These are phyloP conservation scores for Tetragonula carbonaria DNA, from an alignment of 2,888 invertebrate genomes.

Conservation along the genomic window DNA sequence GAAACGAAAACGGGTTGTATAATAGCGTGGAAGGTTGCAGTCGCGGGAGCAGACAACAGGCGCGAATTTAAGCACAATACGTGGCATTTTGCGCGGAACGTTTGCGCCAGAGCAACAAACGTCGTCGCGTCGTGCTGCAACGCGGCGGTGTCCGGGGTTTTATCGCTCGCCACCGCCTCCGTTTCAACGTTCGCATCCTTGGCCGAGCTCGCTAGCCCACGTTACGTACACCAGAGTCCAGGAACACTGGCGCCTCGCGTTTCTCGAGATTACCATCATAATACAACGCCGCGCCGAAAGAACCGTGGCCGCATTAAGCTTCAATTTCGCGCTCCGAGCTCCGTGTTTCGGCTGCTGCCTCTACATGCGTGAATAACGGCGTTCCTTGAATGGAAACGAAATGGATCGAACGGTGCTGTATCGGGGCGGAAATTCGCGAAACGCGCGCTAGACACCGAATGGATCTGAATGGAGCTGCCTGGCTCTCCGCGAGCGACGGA, in stretches of 20 bases:
- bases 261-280: slow-evolving; percentile 50
- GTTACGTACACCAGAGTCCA: neutral
- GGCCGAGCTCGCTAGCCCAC: slow-evolving; percentile 4
- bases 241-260: slow-evolving; percentile 41
- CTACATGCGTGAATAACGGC: neutral
- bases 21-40: neutral
- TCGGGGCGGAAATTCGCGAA: slow-evolving; percentile 11
- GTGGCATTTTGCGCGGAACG: slow-evolving; percentile 39
- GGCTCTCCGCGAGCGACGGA: neutral
- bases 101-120: slow-evolving; percentile 42
- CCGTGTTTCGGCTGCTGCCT: neutral
- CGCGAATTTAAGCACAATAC: slow-evolving; percentile 49
- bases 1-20: slow-evolving; percentile 29
- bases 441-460: neutral
- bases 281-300: slow-evolving; percentile 16
- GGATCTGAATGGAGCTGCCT: neutral
- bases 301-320: slow-evolving; percentile 40
- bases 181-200: slow-evolving; percentile 24
- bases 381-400: neutral
- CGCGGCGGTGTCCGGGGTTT: slow-evolving; percentile 37
- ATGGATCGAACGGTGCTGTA: slow-evolving; percentile 7
- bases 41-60: neutral
- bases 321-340: slow-evolving; percentile 31
- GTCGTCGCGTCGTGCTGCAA: slow-evolving; percentile 3
- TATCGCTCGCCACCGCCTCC: slow-evolving; percentile 21